Evolutionary conservation across 2,888 invertebrate species (phyloP).

Genomic region (Elgonia sp.): DNA sequence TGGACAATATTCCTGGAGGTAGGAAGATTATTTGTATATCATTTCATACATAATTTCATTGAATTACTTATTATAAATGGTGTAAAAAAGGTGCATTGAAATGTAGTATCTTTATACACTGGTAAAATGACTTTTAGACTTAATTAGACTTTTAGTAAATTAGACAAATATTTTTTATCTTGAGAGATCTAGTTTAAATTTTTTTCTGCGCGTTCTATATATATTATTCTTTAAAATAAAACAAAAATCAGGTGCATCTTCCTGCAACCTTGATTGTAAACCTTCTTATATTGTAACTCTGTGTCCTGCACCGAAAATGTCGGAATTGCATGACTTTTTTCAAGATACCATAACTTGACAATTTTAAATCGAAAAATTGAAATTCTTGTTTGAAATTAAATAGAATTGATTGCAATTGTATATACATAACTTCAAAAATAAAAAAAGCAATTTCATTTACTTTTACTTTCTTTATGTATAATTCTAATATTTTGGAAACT

Average conservation of each 20-base stretch:
- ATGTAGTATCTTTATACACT: neutral
- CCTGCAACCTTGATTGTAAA: conserved; percentile 12
- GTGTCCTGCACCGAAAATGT: neutral
- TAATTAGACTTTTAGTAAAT: neutral
- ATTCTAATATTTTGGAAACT: conserved; percentile 1
- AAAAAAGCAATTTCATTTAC: conserved; percentile 14
- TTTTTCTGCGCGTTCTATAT: neutral
- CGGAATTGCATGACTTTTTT: neutral
- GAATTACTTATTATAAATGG: neutral
- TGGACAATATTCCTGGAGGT: conserved; percentile 14
- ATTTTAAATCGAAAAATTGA: conserved; percentile 7
- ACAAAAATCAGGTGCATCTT: conserved; percentile 10
- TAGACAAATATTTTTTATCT: neutral
- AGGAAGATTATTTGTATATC: neutral
- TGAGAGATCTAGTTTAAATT: neutral
- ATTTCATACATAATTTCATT: neutral
- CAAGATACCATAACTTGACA: no score
- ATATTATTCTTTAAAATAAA: conserved; percentile 10
- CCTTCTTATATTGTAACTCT: neutral
- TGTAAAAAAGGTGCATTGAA: conserved; percentile 5
- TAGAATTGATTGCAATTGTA: conserved; percentile 8
- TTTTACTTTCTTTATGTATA: conserved; percentile 11
- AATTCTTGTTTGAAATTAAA: neutral
- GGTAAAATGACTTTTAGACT: no score
- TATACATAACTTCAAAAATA: conserved; percentile 8